These are phyloP conservation scores for Blastobasis adustella DNA, from an alignment of 2,888 invertebrate species.

Conservation along the genomic window DNA sequence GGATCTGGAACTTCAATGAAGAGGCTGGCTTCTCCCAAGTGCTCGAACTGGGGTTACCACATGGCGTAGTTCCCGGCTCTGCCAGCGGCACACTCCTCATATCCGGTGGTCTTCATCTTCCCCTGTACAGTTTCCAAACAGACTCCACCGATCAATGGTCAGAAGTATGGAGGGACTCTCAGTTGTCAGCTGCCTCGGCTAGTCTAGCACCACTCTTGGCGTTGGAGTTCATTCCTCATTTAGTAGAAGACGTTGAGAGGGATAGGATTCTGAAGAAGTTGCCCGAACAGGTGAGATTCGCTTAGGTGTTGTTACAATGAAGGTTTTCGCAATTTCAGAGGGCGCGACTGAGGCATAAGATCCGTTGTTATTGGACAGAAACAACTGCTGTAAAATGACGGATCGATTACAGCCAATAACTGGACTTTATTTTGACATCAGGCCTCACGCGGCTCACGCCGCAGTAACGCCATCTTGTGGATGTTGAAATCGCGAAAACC, in stretches of 20 bases:
- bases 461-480: no score
- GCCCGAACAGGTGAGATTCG: slow-evolving; percentile 66
- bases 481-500: no score
- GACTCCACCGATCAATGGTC: slow-evolving; percentile 57
- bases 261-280: slow-evolving; percentile 66
- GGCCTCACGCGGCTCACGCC: no score
- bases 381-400: no score
- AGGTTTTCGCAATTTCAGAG: no score
- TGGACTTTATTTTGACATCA: no score
- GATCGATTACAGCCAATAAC: no score
- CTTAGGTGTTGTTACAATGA: no score
- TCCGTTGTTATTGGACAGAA: no score
- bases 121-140: slow-evolving; percentile 53
- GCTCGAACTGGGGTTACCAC: slow-evolving; percentile 77
- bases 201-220: slow-evolving; percentile 74
- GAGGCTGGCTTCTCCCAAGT: slow-evolving; percentile 82
- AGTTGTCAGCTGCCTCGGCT: slow-evolving; percentile 71
- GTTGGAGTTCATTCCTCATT: slow-evolving; percentile 69
- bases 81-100: slow-evolving; percentile 77
- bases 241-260: slow-evolving; percentile 66
- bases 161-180: slow-evolving; percentile 64
- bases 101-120: slow-evolving; percentile 77
- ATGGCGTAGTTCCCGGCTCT: slow-evolving; percentile 78
- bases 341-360: no score
- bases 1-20: slow-evolving; percentile 82